A percentile compares a stretch with the other conserved stretches of the same genome.
phyloP scores from a whole-genome alignment of 2,113 vertebrate species.

The Entelurus aequoreus region DNA sequence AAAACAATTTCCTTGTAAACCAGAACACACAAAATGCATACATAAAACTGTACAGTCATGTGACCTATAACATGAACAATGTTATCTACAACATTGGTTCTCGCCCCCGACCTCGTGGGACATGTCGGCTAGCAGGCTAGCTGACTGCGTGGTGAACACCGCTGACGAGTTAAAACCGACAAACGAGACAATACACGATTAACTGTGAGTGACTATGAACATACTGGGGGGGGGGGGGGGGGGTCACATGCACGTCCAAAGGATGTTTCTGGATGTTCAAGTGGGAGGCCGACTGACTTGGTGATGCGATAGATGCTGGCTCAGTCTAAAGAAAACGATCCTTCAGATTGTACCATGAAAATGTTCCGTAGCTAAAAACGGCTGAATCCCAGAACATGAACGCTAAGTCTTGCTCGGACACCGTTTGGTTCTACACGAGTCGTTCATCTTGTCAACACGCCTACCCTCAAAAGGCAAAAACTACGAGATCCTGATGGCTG shows the following conservation, averaged over 20 bases:
- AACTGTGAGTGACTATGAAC: constrained; percentile 35
- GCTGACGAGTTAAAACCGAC: constrained; percentile 31
- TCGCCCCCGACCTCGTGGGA: constrained; percentile 64
- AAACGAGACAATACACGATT: constrained; percentile 19
- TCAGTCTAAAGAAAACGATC: too few relatives aligned
- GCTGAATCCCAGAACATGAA: too few relatives aligned
- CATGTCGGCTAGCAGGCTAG: constrained; percentile 31
- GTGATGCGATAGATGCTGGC: not conserved
- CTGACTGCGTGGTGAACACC: too few relatives aligned
- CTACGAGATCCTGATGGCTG: constrained; percentile 37
- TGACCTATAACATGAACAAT: constrained; percentile 71
- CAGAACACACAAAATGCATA: constrained; percentile 75
- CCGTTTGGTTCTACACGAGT: too few relatives aligned
- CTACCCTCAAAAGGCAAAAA: not conserved
- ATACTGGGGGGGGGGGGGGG: constrained; percentile 10
- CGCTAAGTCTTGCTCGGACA: too few relatives aligned
- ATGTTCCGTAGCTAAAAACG: too few relatives aligned
- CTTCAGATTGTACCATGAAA: too few relatives aligned
- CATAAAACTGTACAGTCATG: constrained; percentile 73
- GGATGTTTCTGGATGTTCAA: constrained; percentile 16
- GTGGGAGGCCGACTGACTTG: constrained; percentile 18
- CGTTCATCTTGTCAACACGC: not conserved
- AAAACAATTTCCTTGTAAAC: constrained; percentile 72
- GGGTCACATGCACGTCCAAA: constrained; percentile 53
- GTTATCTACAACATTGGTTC: constrained; percentile 68